phyloP scores from a whole-genome alignment of 2,113 vertebrate genomes.

The Nansenia antarctica region DNA sequence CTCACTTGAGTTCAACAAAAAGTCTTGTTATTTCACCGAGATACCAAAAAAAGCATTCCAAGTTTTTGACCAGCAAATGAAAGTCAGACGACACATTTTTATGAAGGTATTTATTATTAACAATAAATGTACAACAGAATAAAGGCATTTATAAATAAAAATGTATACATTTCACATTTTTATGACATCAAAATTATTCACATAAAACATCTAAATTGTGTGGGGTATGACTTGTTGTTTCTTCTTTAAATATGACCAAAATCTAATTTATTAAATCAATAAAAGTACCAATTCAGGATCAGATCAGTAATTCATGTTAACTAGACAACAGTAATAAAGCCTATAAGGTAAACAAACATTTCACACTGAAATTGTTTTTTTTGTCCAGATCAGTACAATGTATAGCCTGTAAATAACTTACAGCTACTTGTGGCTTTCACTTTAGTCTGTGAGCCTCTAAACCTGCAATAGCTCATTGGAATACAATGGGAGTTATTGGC shows the following conservation, averaged over 20 bases:
- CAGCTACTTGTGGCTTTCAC: no score
- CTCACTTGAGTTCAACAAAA: neutral
- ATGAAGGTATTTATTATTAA: conserved; percentile 62
- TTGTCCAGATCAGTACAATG: no score
- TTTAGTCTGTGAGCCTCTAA: no score
- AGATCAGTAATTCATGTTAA: neutral
- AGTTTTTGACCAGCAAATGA: neutral
- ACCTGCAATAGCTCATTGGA: no score
- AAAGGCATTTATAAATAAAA: conserved; percentile 77
- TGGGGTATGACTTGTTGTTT: conserved; percentile 64
- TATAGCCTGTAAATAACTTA: no score
- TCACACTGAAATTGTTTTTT: no score
- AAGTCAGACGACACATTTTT: conserved; percentile 29
- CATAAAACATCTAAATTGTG: conserved; percentile 50
- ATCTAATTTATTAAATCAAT: neutral
- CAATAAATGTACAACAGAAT: conserved; percentile 62
- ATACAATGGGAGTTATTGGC: no score
- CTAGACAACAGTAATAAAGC: no score
- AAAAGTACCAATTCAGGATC: conserved; percentile 18
- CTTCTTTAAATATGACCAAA: conserved; percentile 63
- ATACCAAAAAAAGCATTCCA: no score
- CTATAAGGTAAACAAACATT: no score
- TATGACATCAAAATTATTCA: conserved; percentile 60
- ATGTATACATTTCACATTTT: conserved; percentile 71
- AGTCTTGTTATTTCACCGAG: no score